A percentile compares a stretch with the other conserved stretches of the same genome.
phyloP scores from a whole-genome alignment of 1,140 invertebrate genomes.

The Oedothorax gibbosus region DNA sequence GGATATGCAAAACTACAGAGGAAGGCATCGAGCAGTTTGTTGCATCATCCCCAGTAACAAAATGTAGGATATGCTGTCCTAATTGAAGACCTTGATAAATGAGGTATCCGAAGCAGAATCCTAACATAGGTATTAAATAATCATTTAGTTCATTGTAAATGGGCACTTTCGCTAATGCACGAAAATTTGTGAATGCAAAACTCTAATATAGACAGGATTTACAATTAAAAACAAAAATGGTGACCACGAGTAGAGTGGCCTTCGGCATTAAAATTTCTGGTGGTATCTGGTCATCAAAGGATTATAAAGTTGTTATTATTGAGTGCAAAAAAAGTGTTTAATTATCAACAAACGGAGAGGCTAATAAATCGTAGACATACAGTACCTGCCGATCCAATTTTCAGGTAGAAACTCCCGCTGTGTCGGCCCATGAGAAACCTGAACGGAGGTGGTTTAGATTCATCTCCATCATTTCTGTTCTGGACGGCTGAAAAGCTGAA shows the following conservation, averaged over 20 bases:
- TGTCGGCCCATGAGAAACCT: constrained; percentile 71
- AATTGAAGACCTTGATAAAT: constrained; percentile 77
- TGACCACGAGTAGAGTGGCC: too few species aligned
- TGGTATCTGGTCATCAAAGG: too few species aligned
- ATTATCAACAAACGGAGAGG: too few species aligned
- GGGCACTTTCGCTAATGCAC: too few species aligned
- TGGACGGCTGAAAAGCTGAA: constrained; percentile 65
- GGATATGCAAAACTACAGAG: constrained; percentile 73
- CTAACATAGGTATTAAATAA: constrained; percentile 69
- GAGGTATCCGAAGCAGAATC: constrained; percentile 79
- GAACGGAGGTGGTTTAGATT: constrained; percentile 63
- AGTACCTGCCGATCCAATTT: constrained; percentile 78
- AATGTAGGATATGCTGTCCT: constrained; percentile 75
- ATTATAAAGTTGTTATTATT: too few species aligned
- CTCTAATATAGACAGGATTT: too few species aligned
- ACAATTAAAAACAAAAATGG: too few species aligned
- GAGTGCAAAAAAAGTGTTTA: too few species aligned
- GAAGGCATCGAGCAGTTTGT: constrained; percentile 70
- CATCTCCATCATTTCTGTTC: constrained; percentile 62
- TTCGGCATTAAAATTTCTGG: too few species aligned
- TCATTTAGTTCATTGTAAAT: too few species aligned
- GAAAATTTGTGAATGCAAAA: too few species aligned
- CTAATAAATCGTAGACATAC: too few species aligned
- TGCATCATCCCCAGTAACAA: constrained; percentile 70
- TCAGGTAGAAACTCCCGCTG: constrained; percentile 79